Conservation (phyloP, 2,797 vertebrate genomes). For the Sphaeramia orbicularis region DNA sequence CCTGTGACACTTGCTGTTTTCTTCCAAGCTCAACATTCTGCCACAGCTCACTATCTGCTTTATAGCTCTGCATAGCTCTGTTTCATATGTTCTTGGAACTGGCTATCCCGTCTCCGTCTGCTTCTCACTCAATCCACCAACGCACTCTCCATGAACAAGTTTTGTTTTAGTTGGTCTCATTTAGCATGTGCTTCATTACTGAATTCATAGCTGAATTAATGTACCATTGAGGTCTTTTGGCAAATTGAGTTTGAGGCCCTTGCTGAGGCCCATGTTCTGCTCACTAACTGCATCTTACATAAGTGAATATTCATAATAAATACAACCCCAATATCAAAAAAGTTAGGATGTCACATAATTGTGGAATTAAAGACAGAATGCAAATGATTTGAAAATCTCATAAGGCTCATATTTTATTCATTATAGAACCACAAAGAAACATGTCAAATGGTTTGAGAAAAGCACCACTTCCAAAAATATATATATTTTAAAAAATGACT, state of each 20-base stretch:
- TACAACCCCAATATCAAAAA: no score
- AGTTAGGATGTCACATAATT: no score
- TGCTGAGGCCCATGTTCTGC: conserved; percentile 5
- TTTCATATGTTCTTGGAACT: conserved; percentile 39
- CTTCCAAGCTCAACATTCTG: conserved; percentile 49
- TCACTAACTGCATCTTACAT: neutral
- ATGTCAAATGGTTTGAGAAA: no score
- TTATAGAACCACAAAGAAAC: no score
- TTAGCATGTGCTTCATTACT: conserved; percentile 23
- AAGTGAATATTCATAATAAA: neutral
- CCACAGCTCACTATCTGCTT: conserved; percentile 43
- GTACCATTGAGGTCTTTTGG: neutral
- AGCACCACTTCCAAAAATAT: no score
- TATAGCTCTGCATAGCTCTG: conserved; percentile 30
- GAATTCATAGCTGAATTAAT: conserved; percentile 10
- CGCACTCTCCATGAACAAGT: conserved; percentile 15
- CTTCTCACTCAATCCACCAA: conserved; percentile 36
- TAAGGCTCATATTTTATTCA: no score
- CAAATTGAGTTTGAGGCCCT: conserved; percentile 1
- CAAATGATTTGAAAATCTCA: no score
- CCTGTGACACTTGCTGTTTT: conserved; percentile 63
- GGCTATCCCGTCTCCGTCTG: conserved; percentile 20
- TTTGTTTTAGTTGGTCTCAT: conserved; percentile 29
- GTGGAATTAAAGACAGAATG: no score
- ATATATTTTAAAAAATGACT: no score